phyloP scores from a whole-genome alignment of 2,888 invertebrate genomes.

The Loripinus fragilis region DNA sequence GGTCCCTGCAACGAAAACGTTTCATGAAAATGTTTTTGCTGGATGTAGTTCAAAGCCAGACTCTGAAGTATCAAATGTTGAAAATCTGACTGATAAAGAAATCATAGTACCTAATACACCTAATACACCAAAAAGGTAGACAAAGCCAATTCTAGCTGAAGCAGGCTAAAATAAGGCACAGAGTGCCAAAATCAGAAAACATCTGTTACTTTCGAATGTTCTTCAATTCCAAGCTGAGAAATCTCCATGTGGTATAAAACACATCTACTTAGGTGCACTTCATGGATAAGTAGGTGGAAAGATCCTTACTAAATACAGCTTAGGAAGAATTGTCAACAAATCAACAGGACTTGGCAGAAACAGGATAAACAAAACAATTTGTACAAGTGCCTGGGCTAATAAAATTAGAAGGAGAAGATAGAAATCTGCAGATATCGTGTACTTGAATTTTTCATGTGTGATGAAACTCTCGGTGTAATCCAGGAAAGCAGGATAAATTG shows the following conservation, averaged over 20 bases:
- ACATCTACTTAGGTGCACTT: conserved; percentile 10
- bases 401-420: neutral
- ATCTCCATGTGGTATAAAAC: conserved; percentile 10
- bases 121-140: conserved; percentile 26
- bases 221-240: conserved; percentile 25
- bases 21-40: too few species aligned
- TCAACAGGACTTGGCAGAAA: conserved; percentile 26
- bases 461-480: conserved; percentile 19
- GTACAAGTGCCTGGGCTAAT: neutral
- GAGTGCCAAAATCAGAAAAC: conserved; percentile 24
- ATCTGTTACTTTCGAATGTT: conserved; percentile 32
- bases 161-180: conserved; percentile 17
- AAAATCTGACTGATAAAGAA: neutral
- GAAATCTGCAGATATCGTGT: neutral
- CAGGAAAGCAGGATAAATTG: conserved; percentile 49
- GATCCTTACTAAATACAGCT: conserved; percentile 23
- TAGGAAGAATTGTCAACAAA: conserved; percentile 17
- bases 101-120: neutral
- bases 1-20: too few species aligned
- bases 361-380: neutral
- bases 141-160: conserved; percentile 13
- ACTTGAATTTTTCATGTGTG: neutral
- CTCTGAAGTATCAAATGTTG: too few species aligned
- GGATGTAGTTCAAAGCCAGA: too few species aligned
- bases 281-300: conserved; percentile 19